Evolutionary conservation across 1,140 invertebrate genomes (phyloP), one percentile per base, ranked within the genome.

Genomic region (Chelonus insularis): DNA sequence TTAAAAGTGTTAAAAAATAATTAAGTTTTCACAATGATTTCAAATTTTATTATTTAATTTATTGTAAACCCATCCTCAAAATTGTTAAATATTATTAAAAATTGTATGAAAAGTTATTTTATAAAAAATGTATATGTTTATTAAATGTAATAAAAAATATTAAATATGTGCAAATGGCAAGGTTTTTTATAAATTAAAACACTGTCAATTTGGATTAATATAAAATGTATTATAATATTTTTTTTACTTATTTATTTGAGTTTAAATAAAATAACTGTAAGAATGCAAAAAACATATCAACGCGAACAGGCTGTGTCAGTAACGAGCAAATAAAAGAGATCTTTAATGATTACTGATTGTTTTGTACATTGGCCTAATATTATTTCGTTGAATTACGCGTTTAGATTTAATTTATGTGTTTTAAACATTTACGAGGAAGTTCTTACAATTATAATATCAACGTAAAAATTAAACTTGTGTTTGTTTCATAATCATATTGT

Each of bases 171-270:
- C n/a, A n/a, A n/a, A n/a, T n/a, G n/a, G 16, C 1, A 60, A 52
- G 55, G 62, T 16, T 63, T 37, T 60, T 51, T 18, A 34, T 41
- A 56, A 25, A 59, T 55, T 61, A 64, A 29, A 61, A 70, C 64
- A 68, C 32, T 65, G 54, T 47, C 68, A 62, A 68, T 59, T 71
- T 73, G 70, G 74, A 77, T 79, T 79, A 79, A 76, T 79, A 79
- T 76, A 76, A 80, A 79, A 80, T 18, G 8, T 43, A 43, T 43
- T 16, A 8, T 43, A 16, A 43, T 76, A 72, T 62, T 74, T 39
- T 43, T 71, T 69, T 70, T 60, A 73, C 72, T 73, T 72, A 60
- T 71, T 71, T 75, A 68, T 70, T 70, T 54, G 48, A 60, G 60
- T 65, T 39, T 64, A 67, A 68, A 71, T 43, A 52, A 71, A 71